These are phyloP conservation scores for Timandra comae DNA, from an alignment of 2,888 invertebrate species.

Conservation along the genomic window DNA sequence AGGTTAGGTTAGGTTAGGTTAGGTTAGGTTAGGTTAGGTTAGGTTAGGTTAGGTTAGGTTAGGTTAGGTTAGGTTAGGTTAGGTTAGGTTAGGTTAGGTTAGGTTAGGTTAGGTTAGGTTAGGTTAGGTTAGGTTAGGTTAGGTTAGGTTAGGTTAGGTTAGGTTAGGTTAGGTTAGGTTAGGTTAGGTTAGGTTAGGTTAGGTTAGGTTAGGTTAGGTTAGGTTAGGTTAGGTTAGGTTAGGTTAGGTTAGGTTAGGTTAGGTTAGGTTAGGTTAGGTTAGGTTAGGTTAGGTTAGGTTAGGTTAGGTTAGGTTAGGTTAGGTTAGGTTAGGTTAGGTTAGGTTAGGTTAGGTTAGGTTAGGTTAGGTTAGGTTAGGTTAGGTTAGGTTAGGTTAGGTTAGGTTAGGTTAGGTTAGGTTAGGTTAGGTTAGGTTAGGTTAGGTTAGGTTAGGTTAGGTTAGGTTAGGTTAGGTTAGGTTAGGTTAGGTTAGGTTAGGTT, in stretches of 20 bases:
- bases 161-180: neutral
- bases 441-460: neutral
- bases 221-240: neutral
- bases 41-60: neutral
- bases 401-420: neutral
- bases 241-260: conserved; percentile 5
- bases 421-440: neutral
- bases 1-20: neutral
- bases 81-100: neutral
- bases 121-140: neutral
- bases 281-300: conserved; percentile 15
- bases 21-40: neutral
- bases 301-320: conserved; percentile 18
- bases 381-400: conserved; percentile 10
- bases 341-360: conserved; percentile 18
- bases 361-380: conserved; percentile 18
- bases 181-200: neutral
- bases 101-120: neutral
- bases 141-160: neutral
- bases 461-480: neutral
- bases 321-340: conserved; percentile 19
- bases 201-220: neutral
- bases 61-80: neutral
- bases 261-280: conserved; percentile 7
- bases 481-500: neutral